These are phyloP conservation scores for Selenia dentaria DNA, from an alignment of 2,888 invertebrate genomes.

Conservation along the genomic window DNA sequence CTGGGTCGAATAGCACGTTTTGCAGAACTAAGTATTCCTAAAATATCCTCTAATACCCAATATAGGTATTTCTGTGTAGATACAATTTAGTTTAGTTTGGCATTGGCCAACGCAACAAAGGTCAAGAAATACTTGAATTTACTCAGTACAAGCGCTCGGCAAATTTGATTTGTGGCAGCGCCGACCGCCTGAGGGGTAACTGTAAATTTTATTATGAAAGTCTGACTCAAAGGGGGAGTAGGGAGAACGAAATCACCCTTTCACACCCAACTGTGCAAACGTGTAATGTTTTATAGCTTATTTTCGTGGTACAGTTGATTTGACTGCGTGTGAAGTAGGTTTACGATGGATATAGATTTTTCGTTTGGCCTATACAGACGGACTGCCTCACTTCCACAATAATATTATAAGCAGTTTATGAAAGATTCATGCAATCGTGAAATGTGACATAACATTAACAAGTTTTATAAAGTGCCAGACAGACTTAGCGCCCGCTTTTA, in stretches of 20 bases:
- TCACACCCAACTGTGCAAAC: slow-evolving; percentile 2
- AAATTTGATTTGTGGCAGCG: slow-evolving; percentile 23
- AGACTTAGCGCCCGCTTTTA: too few species aligned
- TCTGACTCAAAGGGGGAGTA: slow-evolving; percentile 10
- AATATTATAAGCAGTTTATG: neutral
- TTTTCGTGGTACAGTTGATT: slow-evolving; percentile 18
- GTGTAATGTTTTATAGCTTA: slow-evolving; percentile 18
- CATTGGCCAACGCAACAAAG: slow-evolving; percentile 4
- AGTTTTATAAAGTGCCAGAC: too few species aligned
- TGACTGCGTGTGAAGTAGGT: slow-evolving; percentile 17
- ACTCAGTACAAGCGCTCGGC: slow-evolving; percentile 5
- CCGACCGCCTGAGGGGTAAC: slow-evolving; percentile 16
- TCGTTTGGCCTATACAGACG: neutral
- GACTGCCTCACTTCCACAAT: neutral
- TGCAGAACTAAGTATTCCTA: too few species aligned
- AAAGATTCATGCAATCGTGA: too few species aligned
- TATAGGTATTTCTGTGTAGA: too few species aligned
- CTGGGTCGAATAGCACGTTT: too few species aligned
- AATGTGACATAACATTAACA: too few species aligned
- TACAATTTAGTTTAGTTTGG: too few species aligned
- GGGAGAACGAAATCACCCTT: neutral
- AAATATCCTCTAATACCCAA: too few species aligned
- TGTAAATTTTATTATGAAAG: slow-evolving; percentile 32
- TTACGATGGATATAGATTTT: slow-evolving; percentile 2
- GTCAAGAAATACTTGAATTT: slow-evolving; percentile 11